A percentile compares a stretch with the other conserved stretches of the same genome.
Evolutionary conservation across 1,140 invertebrate species (phyloP).

Genomic region (Drosophila funebris): DNA sequence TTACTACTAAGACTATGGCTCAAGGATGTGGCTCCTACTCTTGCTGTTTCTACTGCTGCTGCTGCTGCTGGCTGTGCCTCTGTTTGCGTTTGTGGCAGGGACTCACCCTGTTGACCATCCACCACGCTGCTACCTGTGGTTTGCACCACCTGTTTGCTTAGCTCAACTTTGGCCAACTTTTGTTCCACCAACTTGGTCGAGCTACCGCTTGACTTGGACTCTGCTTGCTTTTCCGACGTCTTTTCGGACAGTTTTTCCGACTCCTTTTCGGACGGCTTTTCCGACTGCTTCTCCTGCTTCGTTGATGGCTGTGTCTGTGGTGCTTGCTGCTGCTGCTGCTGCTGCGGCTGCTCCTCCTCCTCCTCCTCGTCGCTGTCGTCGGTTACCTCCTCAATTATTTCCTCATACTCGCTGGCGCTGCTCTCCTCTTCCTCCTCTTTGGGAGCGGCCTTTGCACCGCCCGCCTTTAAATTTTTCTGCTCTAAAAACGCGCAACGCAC

Average conservation of each 20-base stretch:
- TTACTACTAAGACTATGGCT: constrained; percentile 51
- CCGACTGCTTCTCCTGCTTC: background rate
- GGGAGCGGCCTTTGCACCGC: constrained; percentile 61
- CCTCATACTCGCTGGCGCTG: constrained; percentile 83
- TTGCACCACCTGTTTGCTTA: constrained; percentile 36
- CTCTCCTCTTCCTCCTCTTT: constrained; percentile 59
- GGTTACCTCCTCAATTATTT: constrained; percentile 81
- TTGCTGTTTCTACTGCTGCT: constrained; percentile 32
- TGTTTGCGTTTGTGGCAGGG: constrained; percentile 46
- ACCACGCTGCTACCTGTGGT: constrained; percentile 17
- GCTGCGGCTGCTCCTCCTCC: constrained; percentile 43
- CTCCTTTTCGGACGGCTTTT: background rate
- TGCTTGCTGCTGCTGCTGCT: background rate
- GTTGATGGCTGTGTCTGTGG: background rate
- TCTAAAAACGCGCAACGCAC: constrained; percentile 47
- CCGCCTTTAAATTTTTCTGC: constrained; percentile 54
- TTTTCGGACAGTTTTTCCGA: no score
- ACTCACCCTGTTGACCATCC: constrained; percentile 63
- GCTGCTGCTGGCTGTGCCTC: constrained; percentile 18
- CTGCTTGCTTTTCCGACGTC: background rate
- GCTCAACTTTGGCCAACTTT: constrained; percentile 74
- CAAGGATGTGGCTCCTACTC: constrained; percentile 32
- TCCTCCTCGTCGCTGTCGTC: constrained; percentile 73
- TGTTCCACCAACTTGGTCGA: constrained; percentile 85
- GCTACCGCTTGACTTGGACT: constrained; percentile 21